phyloP scores from a whole-genome alignment of 2,113 vertebrate species.

The Isurus oxyrinchus region DNA sequence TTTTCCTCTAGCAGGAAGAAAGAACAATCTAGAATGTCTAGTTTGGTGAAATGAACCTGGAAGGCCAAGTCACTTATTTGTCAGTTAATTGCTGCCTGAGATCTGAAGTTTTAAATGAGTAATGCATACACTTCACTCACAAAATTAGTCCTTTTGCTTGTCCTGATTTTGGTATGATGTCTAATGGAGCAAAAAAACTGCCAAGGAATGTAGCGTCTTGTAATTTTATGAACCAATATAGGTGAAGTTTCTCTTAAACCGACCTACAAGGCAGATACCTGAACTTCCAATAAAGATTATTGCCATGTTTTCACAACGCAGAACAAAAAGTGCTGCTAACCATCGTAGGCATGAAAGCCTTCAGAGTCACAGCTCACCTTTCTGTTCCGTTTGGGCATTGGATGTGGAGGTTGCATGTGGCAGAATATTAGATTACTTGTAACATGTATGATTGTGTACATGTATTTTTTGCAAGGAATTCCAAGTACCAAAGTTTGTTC shows the following conservation, averaged over 20 bases:
- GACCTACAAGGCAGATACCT: background rate
- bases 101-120: background rate
- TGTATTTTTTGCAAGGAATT: background rate
- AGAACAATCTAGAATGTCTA: background rate
- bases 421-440: background rate
- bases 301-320: background rate
- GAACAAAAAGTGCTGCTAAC: background rate
- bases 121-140: background rate
- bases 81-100: background rate
- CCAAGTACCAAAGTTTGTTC: background rate
- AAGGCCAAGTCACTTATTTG: background rate
- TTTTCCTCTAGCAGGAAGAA: background rate
- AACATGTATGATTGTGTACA: background rate
- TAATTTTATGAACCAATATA: background rate
- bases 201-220: background rate
- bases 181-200: background rate
- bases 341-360: background rate
- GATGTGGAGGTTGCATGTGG: background rate
- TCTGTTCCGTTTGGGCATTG: background rate
- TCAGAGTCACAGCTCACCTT: background rate
- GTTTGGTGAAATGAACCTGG: background rate
- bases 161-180: background rate
- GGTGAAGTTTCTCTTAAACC: background rate
- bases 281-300: background rate
- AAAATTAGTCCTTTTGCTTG: background rate